These are phyloP conservation scores for Myrmophylax atrothorax DNA, from an alignment of 2,113 vertebrate genomes.

Conservation along the genomic window DNA sequence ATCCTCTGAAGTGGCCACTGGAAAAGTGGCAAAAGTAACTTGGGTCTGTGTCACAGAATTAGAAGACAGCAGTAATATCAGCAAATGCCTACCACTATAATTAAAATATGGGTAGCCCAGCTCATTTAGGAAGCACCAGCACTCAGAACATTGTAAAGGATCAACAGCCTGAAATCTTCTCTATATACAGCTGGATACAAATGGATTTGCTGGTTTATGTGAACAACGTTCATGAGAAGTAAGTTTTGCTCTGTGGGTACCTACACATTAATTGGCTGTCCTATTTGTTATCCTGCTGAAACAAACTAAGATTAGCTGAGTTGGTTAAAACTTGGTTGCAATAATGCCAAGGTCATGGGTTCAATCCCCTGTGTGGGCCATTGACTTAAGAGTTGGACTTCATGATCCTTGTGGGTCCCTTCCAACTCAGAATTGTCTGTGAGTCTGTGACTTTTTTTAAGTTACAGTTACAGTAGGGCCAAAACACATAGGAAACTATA, in stretches of 20 bases:
- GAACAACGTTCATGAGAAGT: not conserved
- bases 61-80: not conserved
- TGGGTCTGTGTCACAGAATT: not conserved
- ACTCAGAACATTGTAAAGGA: not conserved
- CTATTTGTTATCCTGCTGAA: not conserved
- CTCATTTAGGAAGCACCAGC: not conserved
- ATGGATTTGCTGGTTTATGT: not conserved
- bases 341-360: too few species aligned
- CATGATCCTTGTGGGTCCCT: too few species aligned
- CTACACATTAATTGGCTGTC: not conserved
- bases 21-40: not conserved
- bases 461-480: not conserved
- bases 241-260: not conserved
- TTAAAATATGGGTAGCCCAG: not conserved
- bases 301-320: too few species aligned
- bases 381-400: too few species aligned
- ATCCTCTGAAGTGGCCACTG: not conserved
- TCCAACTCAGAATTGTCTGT: too few species aligned
- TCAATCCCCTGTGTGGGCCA: too few species aligned
- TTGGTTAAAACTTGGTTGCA: too few species aligned
- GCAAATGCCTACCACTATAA: not conserved
- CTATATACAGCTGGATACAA: not conserved
- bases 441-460: not conserved
- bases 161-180: not conserved
- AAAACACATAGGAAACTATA: not conserved